Base-by-base conservation (phyloP, 2,888 invertebrate species). In the Drosophila nr. perissopoda region DNA sequence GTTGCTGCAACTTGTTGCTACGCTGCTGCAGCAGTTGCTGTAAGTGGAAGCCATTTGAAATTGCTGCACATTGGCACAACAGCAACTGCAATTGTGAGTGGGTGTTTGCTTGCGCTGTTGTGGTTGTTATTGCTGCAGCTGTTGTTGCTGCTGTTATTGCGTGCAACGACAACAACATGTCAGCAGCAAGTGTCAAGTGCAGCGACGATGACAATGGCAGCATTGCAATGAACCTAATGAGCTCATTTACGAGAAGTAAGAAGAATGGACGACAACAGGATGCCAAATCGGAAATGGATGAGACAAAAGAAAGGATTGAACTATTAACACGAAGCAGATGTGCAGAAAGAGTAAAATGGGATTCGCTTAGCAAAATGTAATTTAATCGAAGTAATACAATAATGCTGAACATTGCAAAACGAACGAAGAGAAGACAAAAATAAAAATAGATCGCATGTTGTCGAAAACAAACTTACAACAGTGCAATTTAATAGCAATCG, bases 141-240 rank as follows among this genome's bases (percentile, higher is more conserved):
- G 73, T 40, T 66, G 69, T 52, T 73, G 82, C 31, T 68, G 75
- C 53, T 82, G 70, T 56, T 79, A 64, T 81, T 82, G 74, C 76
- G 78, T 73, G 82, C 79, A 69, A 64, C 69, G 71, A 69, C 79
- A 74, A 76, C 78, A 70, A 64, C 87, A 77, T 82, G 70, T 75
- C 78, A 82, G 74, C 62, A 63, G 70, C 80, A 78, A 85, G 87
- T 85, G 85, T 85, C 85, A 85, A 87, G 81, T 83, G 83, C 77
- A 69, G 54, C 77, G 53, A 71, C 83, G 71, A 59, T 73, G 76
- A 73, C 82, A 77, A 73, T 80, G 72, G 77, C 77, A 73, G 83
- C 82, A 75, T 69, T 72, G 72, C 77, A 53, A 67, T 69, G 58
- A 72, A 75, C 61, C 76, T 87, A 85, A 85, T 83, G 88, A 88